Evolutionary conservation across 1,140 invertebrate genomes (phyloP), one percentile per base, ranked within the genome.

Genomic region (Oryctes rhinoceros): DNA sequence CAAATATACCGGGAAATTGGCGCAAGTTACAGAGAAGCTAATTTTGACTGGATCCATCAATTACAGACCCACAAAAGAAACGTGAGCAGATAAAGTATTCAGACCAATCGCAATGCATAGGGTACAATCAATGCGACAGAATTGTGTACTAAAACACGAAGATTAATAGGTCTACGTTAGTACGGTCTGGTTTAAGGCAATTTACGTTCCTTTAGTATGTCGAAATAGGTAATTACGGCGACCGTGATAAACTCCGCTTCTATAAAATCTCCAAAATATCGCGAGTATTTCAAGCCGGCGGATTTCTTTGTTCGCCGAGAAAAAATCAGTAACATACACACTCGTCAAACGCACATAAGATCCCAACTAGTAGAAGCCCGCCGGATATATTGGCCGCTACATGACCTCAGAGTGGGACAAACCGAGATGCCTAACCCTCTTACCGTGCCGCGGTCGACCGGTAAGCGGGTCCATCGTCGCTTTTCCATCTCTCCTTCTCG

Each of bases 401-500:
- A 37, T 71, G 65, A 71, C 65, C 65, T 71, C 65, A 71, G 65
- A 71, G 65, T 71, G 65, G 65, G 65, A 71, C 65, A 71, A 71
- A 24, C 65, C 24, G 65, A 24, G 65, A 71, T 71, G 35, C 65
- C 20, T 71, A 71, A 71, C 65, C 65, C 35, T 24, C 65, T 71
- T 71, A 71, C 65, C 65, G 65, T 24, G 15, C 20, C 20, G 10
- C 65, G 65, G 35, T 71, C 65, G 20, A 71, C 65, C 65, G 24
- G 65, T 71, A 71, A 71, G 65, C 65, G 35, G 39, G 65, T 71
- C 65, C 24, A 24, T 71, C 65, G 24, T 35, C 65, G 53, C 35
- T 71, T 71, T 71, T 71, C 37, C 65, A 59, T 59, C 53, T 59
- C 53, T 59, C 1, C 15, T 59, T 59, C 53, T 59, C 53, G 53